phyloP scores from a whole-genome alignment of 2,113 vertebrate genomes.

The Ceyx margarethae region DNA sequence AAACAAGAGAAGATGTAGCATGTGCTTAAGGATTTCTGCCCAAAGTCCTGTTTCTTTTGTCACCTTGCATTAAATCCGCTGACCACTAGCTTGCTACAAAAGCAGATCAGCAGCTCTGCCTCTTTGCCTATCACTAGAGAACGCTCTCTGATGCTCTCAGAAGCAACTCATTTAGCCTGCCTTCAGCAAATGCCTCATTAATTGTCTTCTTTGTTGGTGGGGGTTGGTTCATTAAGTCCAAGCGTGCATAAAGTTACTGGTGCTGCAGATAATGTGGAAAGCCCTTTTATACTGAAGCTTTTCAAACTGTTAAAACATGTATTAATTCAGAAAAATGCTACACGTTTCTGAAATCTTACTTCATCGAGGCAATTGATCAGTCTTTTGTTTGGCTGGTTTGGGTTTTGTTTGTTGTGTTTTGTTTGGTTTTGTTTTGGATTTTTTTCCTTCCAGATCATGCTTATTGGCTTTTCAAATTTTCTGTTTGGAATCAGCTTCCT shows the following conservation, averaged over 20 bases:
- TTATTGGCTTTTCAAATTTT: background rate
- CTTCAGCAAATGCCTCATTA: slow-evolving; percentile 44
- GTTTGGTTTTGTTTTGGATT: no score
- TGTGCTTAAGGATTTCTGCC: background rate
- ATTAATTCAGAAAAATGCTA: slow-evolving; percentile 8
- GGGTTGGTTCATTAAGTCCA: slow-evolving; percentile 48
- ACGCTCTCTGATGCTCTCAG: background rate
- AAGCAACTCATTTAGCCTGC: slow-evolving; percentile 23
- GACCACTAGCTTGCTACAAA: background rate
- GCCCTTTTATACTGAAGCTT: background rate
- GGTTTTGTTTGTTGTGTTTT: no score
- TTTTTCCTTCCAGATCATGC: background rate
- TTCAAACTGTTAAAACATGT: slow-evolving; percentile 8
- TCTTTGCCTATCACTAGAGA: background rate
- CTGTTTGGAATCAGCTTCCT: background rate
- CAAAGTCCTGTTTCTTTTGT: background rate
- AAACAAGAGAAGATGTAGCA: background rate
- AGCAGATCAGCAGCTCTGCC: background rate
- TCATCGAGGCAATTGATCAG: background rate
- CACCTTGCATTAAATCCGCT: background rate
- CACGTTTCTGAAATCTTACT: background rate
- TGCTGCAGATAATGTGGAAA: slow-evolving; percentile 40
- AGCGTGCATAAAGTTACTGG: slow-evolving; percentile 36
- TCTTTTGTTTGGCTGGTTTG: background rate
- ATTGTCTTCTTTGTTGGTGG: slow-evolving; percentile 49